These are phyloP conservation scores for Dicrostonyx torquatus DNA, from an alignment of 2,797 vertebrate genomes.

Conservation along the genomic window DNA sequence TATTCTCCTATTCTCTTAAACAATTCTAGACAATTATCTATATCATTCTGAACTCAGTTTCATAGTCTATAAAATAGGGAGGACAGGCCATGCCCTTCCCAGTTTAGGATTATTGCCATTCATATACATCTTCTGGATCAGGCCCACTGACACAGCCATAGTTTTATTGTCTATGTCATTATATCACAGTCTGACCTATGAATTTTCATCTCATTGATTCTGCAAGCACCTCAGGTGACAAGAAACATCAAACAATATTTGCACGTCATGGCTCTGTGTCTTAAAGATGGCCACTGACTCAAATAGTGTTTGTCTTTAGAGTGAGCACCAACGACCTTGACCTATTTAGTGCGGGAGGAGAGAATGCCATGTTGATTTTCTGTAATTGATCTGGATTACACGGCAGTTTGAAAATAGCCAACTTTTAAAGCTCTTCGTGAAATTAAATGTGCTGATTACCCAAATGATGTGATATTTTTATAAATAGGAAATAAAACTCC, in stretches of 20 bases:
- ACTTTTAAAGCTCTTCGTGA: constrained; percentile 64
- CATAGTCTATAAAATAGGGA: neutral
- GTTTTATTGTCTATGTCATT: neutral
- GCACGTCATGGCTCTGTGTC: neutral
- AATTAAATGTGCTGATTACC: constrained; percentile 69
- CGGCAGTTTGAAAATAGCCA: constrained; percentile 66
- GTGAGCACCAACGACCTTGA: constrained; percentile 61
- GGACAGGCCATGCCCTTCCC: neutral
- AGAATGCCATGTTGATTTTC: constrained; percentile 36
- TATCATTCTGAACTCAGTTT: neutral
- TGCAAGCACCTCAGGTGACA: neutral
- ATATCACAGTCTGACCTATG: neutral
- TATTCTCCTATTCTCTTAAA: neutral
- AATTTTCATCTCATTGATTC: neutral
- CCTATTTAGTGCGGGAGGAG: neutral
- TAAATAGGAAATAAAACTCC: constrained; percentile 76
- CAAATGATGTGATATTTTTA: constrained; percentile 62
- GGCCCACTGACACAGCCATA: neutral
- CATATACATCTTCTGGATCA: neutral
- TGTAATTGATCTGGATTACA: constrained; percentile 62
- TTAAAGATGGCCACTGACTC: neutral
- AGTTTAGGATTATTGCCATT: neutral
- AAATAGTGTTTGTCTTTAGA: constrained; percentile 57
- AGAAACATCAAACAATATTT: neutral
- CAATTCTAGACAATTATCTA: neutral